Percentiles rank a stretch among this genome's conserved stretches.
phyloP scores from a whole-genome alignment of 1,140 invertebrate species.

The Amphibalanus amphitrite region DNA sequence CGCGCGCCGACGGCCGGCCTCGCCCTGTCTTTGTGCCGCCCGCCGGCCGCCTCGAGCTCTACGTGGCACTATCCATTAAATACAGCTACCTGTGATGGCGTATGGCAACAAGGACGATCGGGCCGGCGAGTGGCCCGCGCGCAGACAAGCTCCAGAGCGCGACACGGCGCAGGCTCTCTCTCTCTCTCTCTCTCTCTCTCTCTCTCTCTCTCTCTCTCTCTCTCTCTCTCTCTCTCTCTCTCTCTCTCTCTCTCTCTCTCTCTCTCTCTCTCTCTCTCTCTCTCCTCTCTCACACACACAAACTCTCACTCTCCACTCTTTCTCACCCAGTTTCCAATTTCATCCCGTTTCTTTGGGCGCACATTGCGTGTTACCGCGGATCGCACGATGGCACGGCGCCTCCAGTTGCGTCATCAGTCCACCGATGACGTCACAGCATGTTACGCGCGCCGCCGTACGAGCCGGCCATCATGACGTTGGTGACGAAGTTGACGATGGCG shows the following conservation, averaged over 20 bases:
- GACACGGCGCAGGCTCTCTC: too few species aligned
- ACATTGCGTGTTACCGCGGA: background rate
- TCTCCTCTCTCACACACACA: too few species aligned
- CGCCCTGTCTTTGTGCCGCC: background rate
- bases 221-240: too few species aligned
- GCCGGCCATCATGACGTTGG: conserved; percentile 53
- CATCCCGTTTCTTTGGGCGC: too few species aligned
- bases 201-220: too few species aligned
- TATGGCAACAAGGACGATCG: background rate
- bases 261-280: too few species aligned
- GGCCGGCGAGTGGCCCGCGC: too few species aligned
- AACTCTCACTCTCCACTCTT: too few species aligned
- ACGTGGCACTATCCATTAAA: background rate
- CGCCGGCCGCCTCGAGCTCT: background rate
- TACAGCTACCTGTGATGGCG: background rate
- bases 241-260: too few species aligned
- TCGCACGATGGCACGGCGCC: too few species aligned
- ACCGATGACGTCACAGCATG: background rate
- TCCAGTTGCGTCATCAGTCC: background rate
- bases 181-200: background rate
- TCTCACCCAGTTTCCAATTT: too few species aligned
- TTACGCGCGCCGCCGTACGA: background rate
- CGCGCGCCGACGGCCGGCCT: too few species aligned
- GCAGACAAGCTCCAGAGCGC: background rate
- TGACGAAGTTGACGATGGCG: conserved; percentile 90